Base-by-base conservation (phyloP, 2,888 invertebrate genomes). In the Tinea trinotella region DNA sequence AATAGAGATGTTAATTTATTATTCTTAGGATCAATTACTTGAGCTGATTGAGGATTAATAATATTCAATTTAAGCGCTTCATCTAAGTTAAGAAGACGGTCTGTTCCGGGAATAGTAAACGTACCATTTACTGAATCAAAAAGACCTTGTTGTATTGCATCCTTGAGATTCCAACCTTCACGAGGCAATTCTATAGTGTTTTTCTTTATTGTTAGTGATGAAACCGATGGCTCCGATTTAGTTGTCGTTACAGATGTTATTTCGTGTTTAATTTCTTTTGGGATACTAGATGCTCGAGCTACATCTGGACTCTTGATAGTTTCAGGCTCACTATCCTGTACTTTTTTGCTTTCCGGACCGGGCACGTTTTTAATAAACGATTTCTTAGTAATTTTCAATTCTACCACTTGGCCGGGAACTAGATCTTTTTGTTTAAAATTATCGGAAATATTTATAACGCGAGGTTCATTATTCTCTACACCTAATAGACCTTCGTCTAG, bases 11-110 rank as follows among this genome's bases (percentile, higher is more conserved):
- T 74, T 68, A 90, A 89, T 66, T 92, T 90, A 53, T 90, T 90
- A 56, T 90, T 90, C 60, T 87, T 89, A 1, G 93, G 92, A 71
- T 97, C 95, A 20, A 95, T 75, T 0, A 97, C 95, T 54, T 90
- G 79, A 10, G 94, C 95, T 0, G 96, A 97, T 59, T 91, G 87
- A 12, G 93, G 90, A 76, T 97, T 93, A 48, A 98, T 93, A 18
- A 98, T 91, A 67, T 93, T 91, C 57, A 95, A 87, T 64, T 92
- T 91, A 44, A 98, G 87, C 61, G 97, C 95, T 73, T 97, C 97
- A 71, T 94, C 92, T 61, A 98, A 92, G 57, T 93, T 92, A 46
- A 96, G 90, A 54, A 93, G 81, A 60, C 95, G 88, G 70, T 96
- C 96, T 4, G 96, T 95, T 10, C 93, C 93, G 1, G 95, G 94